Evolutionary conservation across 1,140 invertebrate species (phyloP).

Genomic region (Drepana arcuata): DNA sequence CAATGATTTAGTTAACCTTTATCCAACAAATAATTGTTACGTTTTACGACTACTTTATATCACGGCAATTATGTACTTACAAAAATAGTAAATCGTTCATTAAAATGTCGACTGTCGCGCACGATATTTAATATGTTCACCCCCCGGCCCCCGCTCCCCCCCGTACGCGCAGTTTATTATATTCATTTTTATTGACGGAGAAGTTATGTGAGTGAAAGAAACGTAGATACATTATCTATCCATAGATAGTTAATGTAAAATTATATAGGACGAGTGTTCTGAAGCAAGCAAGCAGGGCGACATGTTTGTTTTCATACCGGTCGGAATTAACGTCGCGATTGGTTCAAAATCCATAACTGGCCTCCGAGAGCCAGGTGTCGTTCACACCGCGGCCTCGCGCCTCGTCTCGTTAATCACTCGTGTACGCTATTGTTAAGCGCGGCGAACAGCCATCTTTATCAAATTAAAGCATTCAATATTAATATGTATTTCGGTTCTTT

Average conservation of each 20-base stretch:
- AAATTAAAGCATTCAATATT: slow-evolving; percentile 66
- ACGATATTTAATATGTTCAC: too few species aligned
- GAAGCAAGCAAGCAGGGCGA: slow-evolving; percentile 60
- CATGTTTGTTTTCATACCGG: slow-evolving; percentile 72
- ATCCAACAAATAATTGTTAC: too few species aligned
- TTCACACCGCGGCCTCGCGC: slow-evolving; percentile 72
- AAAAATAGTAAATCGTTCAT: too few species aligned
- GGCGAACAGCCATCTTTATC: slow-evolving; percentile 70
- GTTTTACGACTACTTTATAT: too few species aligned
- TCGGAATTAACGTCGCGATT: slow-evolving; percentile 72
- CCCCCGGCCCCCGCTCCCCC: neutral
- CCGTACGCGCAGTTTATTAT: slow-evolving; percentile 34
- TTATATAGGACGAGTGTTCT: slow-evolving; percentile 46
- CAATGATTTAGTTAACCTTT: too few species aligned
- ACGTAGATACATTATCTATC: slow-evolving; percentile 48
- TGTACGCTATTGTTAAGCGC: slow-evolving; percentile 70
- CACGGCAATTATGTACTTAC: too few species aligned
- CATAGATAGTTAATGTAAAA: slow-evolving; percentile 51
- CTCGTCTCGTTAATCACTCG: slow-evolving; percentile 72
- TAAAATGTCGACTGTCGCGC: too few species aligned
- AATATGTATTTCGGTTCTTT: slow-evolving; percentile 55
- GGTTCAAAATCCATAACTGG: slow-evolving; percentile 72
- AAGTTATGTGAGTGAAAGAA: slow-evolving; percentile 46
- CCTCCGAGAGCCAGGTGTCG: slow-evolving; percentile 71
- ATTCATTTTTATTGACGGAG: slow-evolving; percentile 53